A percentile compares a stretch with the other conserved stretches of the same genome.
These are phyloP conservation scores for Cyrtodaria siliqua DNA, from an alignment of 2,888 invertebrate species.

Conservation along the genomic window DNA sequence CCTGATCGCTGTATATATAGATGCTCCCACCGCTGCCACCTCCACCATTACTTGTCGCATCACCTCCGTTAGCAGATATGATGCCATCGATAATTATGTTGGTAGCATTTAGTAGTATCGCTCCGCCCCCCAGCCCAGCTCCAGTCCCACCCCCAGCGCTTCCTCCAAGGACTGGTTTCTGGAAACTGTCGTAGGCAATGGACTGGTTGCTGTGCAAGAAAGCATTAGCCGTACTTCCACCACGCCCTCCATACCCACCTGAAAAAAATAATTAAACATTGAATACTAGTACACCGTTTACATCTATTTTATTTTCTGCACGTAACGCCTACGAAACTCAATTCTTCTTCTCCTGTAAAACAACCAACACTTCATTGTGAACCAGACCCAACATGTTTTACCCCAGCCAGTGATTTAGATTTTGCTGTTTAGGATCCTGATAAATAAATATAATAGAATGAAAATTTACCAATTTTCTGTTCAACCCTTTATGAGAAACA, in stretches of 20 bases:
- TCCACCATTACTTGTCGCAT: conserved; percentile 53
- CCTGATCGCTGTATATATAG: conserved; percentile 36
- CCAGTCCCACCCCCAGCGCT: conserved; percentile 66
- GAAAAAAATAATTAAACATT: conserved; percentile 14
- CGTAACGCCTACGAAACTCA: no score
- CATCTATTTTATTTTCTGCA: no score
- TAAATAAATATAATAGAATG: no score
- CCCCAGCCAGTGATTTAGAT: no score
- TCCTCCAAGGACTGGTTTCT: conserved; percentile 43
- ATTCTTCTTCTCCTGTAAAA: no score
- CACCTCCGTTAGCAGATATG: conserved; percentile 71
- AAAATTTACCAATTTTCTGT: no score
- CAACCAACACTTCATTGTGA: no score
- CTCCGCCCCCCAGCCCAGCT: conserved; percentile 69
- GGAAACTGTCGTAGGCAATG: conserved; percentile 58
- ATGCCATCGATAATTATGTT: conserved; percentile 66
- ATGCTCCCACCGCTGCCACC: conserved; percentile 74
- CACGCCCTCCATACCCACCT: conserved; percentile 74
- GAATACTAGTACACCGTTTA: no score
- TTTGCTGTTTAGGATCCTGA: no score
- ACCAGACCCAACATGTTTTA: no score
- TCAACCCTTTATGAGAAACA: no score
- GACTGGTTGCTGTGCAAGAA: conserved; percentile 54
- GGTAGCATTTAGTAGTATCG: conserved; percentile 38
- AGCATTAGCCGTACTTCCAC: conserved; percentile 59